Percentiles rank a stretch among this genome's conserved stretches.
phyloP scores from a whole-genome alignment of 92 coral and sea anemone genomes.

The Zoanthus sansibaricus region DNA sequence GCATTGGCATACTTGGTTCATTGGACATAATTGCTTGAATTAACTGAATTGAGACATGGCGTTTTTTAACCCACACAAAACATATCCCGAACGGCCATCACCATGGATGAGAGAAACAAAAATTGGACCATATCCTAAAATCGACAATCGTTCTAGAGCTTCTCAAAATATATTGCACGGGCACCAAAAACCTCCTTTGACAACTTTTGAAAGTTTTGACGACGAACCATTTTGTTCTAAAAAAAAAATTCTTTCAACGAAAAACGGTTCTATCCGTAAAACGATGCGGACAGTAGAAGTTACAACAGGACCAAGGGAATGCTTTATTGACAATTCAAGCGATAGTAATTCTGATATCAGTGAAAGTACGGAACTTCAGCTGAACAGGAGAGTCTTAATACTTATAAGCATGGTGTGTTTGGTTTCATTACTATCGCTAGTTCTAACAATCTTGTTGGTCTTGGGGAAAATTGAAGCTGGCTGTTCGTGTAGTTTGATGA shows the following conservation, averaged over 20 bases:
- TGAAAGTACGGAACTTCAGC: background rate
- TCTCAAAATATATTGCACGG: conserved; percentile 11
- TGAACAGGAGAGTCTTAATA: conserved; percentile 12
- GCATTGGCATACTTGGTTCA: no score
- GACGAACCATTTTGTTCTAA: conserved; percentile 30
- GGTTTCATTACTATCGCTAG: conserved; percentile 24
- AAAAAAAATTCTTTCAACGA: conserved; percentile 30
- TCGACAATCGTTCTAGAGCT: conserved; percentile 42
- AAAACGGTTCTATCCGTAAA: conserved; percentile 34
- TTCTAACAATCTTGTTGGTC: conserved; percentile 20
- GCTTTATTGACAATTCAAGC: conserved; percentile 18
- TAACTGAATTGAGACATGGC: conserved; percentile 7
- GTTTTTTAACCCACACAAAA: conserved; percentile 42
- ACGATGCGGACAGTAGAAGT: conserved; percentile 33
- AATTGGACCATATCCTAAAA: conserved; percentile 31
- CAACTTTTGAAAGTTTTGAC: conserved; percentile 36
- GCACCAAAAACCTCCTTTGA: conserved; percentile 31
- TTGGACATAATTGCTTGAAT: no score
- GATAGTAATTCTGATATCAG: background rate
- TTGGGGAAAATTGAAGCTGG: conserved; percentile 38
- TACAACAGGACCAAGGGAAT: conserved; percentile 15
- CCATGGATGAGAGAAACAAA: conserved; percentile 46
- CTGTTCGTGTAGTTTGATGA: conserved; percentile 13
- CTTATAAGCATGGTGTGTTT: conserved; percentile 26
- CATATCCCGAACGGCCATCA: background rate